These are phyloP conservation scores for Halcyon badia DNA, from an alignment of 2,797 vertebrate genomes.

Conservation along the genomic window DNA sequence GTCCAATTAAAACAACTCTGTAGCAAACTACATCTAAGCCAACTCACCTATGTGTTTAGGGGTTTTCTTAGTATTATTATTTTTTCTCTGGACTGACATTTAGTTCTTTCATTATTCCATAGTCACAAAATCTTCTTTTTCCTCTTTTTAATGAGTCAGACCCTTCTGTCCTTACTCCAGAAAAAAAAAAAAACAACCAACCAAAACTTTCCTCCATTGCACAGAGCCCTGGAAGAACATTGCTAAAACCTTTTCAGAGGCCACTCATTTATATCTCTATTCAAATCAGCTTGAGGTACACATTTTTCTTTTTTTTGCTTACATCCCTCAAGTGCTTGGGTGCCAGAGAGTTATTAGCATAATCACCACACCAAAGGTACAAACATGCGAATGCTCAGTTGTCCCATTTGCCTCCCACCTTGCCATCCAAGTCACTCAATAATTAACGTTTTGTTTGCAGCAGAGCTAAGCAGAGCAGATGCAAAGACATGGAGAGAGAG, in stretches of 20 bases:
- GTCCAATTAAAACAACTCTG: conserved; percentile 35
- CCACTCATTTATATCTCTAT: neutral
- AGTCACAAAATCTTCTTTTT: neutral
- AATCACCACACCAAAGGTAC: neutral
- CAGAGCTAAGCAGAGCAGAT: neutral
- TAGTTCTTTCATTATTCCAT: neutral
- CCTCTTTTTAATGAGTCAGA: neutral
- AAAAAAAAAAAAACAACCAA: neutral
- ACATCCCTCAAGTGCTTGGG: neutral
- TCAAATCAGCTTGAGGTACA: neutral
- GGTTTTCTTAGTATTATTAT: neutral
- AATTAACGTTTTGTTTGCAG: neutral
- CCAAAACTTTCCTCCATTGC: neutral
- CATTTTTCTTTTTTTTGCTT: neutral
- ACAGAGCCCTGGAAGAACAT: neutral
- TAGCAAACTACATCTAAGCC: conserved; percentile 20
- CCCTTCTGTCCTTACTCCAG: neutral
- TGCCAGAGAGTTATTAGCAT: neutral
- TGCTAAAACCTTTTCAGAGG: neutral
- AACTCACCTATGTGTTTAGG: neutral
- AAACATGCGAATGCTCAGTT: neutral
- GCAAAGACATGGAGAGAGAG: neutral
- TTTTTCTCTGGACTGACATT: conserved; percentile 5
- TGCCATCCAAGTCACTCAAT: neutral
- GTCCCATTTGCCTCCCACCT: neutral